Evolutionary conservation across 2,113 vertebrate species (phyloP), one percentile per base, ranked within the genome.

Genomic region (Stercorarius parasiticus): DNA sequence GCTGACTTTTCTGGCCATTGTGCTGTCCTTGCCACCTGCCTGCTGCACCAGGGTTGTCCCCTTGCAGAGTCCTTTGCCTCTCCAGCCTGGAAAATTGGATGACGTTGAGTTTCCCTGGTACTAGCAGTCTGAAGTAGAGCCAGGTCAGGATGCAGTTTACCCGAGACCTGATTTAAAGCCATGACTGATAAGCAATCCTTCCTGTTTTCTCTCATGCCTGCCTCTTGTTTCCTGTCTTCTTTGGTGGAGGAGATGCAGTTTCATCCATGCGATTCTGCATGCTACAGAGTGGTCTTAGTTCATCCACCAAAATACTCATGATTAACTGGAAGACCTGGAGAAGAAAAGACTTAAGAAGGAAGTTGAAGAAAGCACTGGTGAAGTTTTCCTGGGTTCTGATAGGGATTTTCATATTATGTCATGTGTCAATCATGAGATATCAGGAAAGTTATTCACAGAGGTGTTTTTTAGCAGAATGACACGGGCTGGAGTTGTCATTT

Each of bases 11-110:
- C 27, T 86, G 58, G 58, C 34, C 3, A 0, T 15, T 43, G 34
- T 61, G 49, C n/a, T 53, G 29, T 23, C 10, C 29, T 61, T 0
- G 0, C 30, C 14, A 2, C 43, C 22, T 3, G 2, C 30, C 23
- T 5, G 5, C 55, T 71, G 70, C 50, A 45, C 19, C 47, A 45
- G 25, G 25, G 30, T 12, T 73, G 50, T 65, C 26, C 30, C 47
- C 0, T 20, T 78, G 36, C 8, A 4, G 36, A 81, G 18, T 9
- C 40, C 29, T 42, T 62, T 71, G 21, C 52, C 34, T 81, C 40
- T 77, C 45, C 11, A 45, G 9, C 29, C 45, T 43, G 55, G 27
- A 74, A 86, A 66, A 66, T 1, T 21, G 56, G 30, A 36, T 81
- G 50, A 36, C 1, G 0, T 8, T 82, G 40, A 38, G 2, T 76